Evolutionary conservation across 2,888 invertebrate genomes (phyloP).

Genomic region (Nomada fabriciana): DNA sequence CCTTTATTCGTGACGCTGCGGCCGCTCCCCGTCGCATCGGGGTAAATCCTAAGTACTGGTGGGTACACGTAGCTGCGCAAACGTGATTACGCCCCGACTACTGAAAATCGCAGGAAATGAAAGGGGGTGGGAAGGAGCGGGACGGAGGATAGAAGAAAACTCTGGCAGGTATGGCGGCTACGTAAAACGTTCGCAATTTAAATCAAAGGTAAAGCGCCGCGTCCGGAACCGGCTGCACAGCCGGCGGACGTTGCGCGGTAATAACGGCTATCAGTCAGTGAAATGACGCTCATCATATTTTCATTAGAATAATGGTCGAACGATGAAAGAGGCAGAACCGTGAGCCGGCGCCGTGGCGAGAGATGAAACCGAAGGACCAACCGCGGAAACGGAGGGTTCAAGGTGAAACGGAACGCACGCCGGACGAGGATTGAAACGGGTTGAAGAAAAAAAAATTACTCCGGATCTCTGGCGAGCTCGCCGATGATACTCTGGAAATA

Average conservation of each 20-base stretch:
- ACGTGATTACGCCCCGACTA: slow-evolving; percentile 57
- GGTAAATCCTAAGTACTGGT: slow-evolving; percentile 56
- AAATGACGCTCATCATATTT: slow-evolving; percentile 75
- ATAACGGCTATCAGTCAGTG: slow-evolving; percentile 72
- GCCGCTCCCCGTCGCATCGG: slow-evolving; percentile 29
- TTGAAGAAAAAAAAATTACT: slow-evolving; percentile 26
- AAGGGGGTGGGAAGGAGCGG: slow-evolving; percentile 18
- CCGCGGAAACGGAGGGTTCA: slow-evolving; percentile 1
- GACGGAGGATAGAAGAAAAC: slow-evolving; percentile 23
- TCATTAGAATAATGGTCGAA: slow-evolving; percentile 72
- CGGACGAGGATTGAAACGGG: slow-evolving; percentile 2
- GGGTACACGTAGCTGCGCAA: slow-evolving; percentile 57
- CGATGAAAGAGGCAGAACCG: slow-evolving; percentile 49
- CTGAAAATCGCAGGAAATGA: slow-evolving; percentile 63
- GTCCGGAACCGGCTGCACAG: slow-evolving; percentile 59
- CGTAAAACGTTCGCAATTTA: slow-evolving; percentile 70
- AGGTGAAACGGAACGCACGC: slow-evolving; percentile 1
- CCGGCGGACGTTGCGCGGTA: slow-evolving; percentile 69
- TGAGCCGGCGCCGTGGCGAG: not conserved
- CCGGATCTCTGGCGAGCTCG: not conserved
- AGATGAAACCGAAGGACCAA: not conserved
- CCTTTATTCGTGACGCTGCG: slow-evolving; percentile 4
- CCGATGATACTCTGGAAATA: slow-evolving; percentile 21
- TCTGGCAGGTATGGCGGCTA: slow-evolving; percentile 36
- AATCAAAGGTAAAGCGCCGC: slow-evolving; percentile 68